Evolutionary conservation across 1,140 invertebrate species (phyloP).

Genomic region (Meloidogyne floridensis): DNA sequence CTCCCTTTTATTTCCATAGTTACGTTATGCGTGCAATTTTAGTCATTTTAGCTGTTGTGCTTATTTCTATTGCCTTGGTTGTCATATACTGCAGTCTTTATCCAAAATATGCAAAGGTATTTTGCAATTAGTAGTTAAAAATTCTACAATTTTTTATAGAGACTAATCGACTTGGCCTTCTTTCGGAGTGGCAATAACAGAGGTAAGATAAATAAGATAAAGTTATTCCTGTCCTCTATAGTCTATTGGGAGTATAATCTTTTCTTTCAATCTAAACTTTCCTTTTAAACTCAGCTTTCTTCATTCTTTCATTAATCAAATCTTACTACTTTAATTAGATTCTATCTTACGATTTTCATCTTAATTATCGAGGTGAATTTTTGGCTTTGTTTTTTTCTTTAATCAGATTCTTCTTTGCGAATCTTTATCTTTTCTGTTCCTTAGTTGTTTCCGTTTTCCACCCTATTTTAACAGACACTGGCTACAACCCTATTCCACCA

Average conservation of each 20-base stretch:
- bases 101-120: conserved; percentile 29
- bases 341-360: not conserved
- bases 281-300: too few relatives aligned
- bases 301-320: too few relatives aligned
- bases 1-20: not conserved
- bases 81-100: conserved; percentile 21
- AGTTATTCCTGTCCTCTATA: not conserved
- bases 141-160: not conserved
- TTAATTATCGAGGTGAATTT: too few relatives aligned
- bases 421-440: not conserved
- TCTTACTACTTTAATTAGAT: not conserved
- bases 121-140: too few relatives aligned
- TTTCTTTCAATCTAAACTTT: too few relatives aligned
- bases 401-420: not conserved
- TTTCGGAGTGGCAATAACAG: not conserved
- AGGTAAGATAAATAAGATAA: not conserved
- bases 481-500: not conserved
- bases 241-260: too few relatives aligned
- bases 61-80: not conserved
- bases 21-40: conserved; percentile 24
- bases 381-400: too few relatives aligned
- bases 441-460: not conserved
- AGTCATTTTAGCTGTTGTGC: conserved; percentile 14
- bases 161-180: conserved; percentile 11
- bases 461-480: not conserved